Evolutionary conservation across 2,797 vertebrate species (phyloP).

Genomic region (Pseudochromis fuscus): DNA sequence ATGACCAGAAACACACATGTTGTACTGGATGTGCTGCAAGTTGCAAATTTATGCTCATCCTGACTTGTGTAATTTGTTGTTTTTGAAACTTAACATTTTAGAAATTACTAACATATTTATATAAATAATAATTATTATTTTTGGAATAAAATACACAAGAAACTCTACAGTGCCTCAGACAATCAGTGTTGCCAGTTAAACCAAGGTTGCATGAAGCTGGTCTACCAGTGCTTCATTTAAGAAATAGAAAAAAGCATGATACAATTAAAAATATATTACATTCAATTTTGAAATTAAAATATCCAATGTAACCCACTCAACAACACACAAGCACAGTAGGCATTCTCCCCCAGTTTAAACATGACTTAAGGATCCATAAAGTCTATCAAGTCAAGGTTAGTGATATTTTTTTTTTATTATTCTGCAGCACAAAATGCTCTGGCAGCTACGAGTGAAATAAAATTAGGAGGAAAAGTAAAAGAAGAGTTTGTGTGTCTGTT

Average conservation of each 20-base stretch:
- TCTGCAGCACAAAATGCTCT: slow-evolving; percentile 26
- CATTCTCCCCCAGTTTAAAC: slow-evolving; percentile 50
- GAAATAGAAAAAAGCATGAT: neutral
- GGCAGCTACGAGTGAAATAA: slow-evolving; percentile 27
- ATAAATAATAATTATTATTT: too few relatives aligned
- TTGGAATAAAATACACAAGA: too few relatives aligned
- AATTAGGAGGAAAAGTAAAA: slow-evolving; percentile 19
- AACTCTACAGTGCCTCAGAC: neutral
- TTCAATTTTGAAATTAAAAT: neutral
- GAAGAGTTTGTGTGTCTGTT: slow-evolving; percentile 41
- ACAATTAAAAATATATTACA: neutral
- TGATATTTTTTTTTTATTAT: slow-evolving; percentile 11
- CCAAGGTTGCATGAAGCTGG: neutral
- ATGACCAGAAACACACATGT: neutral
- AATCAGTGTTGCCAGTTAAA: neutral
- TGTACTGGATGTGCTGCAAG: neutral
- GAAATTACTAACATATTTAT: too few relatives aligned
- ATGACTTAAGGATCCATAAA: slow-evolving; percentile 55
- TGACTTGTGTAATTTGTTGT: neutral
- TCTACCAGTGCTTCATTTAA: slow-evolving; percentile 3
- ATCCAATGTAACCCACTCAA: neutral
- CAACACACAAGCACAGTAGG: slow-evolving; percentile 42
- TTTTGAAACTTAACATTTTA: too few relatives aligned
- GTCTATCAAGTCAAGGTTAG: slow-evolving; percentile 52
- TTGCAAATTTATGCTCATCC: neutral